Base-by-base conservation (phyloP, 1,140 invertebrate genomes). In the Panulirus ornatus region DNA sequence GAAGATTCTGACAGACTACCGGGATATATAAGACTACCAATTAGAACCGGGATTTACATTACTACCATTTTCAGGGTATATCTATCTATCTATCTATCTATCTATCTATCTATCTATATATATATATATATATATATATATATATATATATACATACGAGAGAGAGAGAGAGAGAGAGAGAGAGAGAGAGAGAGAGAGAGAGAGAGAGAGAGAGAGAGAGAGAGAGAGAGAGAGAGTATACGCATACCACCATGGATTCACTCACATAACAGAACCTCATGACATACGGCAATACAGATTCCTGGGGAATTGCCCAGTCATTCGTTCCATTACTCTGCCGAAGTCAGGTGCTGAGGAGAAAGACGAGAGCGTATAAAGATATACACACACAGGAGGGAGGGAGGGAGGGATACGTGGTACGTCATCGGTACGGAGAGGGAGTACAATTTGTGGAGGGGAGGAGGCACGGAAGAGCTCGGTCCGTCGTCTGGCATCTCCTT, bases 1-100 rank as follows among this genome's bases (percentile, higher is more conserved):
- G 27, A 78, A 44, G 58, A 78, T 78, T 78, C 38, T 78, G 75
- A 78, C 30, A n/a, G 27, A 78, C 44, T 75, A n/a, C 22, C 36
- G 22, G 19, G 27, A 47, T 47, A 78, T 40, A 19, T 44, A 78
- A 78, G n/a, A n/a, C n/a, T n/a, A n/a, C n/a, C n/a, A 66, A 66
- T 66, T 66, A 66, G 3, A 22, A 27, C n/a, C 8, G n/a, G 3
- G 22, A 66, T 66, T 66, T 66, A 66, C 30, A 27, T 27, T 27
- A 66, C 58, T 66, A n/a, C n/a, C n/a, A n/a, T n/a, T n/a, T n/a
- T n/a, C n/a, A n/a, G n/a, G n/a, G n/a, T n/a, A n/a, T n/a, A n/a
- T n/a, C n/a, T n/a, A n/a, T n/a, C n/a, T n/a, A n/a, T n/a, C n/a
- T n/a, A n/a, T n/a, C n/a, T n/a, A n/a, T n/a, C n/a, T n/a, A n/a